Percentiles rank a stretch among this genome's conserved stretches.
Evolutionary conservation across 2,797 vertebrate species (phyloP).

Genomic region (Zalophus californianus): DNA sequence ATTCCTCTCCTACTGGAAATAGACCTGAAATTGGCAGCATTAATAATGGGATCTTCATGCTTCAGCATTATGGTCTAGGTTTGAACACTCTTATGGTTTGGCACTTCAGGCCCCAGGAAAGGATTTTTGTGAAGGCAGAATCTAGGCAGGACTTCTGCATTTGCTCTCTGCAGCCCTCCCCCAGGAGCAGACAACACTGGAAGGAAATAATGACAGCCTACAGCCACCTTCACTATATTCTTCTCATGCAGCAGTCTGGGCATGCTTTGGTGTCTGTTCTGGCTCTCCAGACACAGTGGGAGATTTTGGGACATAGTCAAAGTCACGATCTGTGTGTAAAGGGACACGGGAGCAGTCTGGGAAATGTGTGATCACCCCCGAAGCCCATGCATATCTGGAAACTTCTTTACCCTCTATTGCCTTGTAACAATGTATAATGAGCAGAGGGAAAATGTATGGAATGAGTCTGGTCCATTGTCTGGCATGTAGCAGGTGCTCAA

Average conservation of each 20-base stretch:
- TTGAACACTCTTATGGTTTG: rapidly evolving
- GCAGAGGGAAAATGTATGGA: neutral
- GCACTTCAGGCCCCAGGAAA: neutral
- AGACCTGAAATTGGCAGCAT: neutral
- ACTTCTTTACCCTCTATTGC: neutral
- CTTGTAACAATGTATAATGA: neutral
- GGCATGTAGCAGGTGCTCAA: neutral
- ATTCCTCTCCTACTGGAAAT: neutral
- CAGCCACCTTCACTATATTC: neutral
- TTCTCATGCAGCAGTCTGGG: neutral
- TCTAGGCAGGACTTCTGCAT: neutral
- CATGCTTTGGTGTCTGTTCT: neutral
- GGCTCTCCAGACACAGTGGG: neutral
- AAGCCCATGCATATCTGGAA: neutral
- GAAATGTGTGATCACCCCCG: neutral
- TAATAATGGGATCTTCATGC: neutral
- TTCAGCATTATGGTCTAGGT: neutral
- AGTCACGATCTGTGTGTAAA: neutral
- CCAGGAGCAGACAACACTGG: neutral
- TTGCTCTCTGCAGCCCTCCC: neutral
- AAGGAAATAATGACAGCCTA: neutral
- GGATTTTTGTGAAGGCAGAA: neutral
- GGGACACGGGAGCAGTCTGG: neutral
- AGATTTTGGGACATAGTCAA: neutral
- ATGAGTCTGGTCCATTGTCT: neutral